Percentiles rank a stretch among this genome's conserved stretches.
phyloP scores from a whole-genome alignment of 2,797 vertebrate species.

The Heterohyrax brucei region DNA sequence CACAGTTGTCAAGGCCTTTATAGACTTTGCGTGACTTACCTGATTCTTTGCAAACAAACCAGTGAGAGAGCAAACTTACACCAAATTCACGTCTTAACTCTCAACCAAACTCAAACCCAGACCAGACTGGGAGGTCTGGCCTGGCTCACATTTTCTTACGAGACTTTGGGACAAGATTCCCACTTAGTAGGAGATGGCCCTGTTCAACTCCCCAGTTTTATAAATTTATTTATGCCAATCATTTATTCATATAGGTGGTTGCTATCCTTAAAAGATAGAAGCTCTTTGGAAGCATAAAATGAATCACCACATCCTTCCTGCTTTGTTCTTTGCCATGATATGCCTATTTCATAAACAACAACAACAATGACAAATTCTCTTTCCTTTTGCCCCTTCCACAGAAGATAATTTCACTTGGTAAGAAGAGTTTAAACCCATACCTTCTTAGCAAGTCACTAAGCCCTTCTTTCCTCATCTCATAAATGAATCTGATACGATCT shows the following conservation, averaged over 20 bases:
- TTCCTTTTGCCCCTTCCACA: background rate
- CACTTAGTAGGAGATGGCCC: background rate
- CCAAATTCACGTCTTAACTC: background rate
- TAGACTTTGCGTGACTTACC: background rate
- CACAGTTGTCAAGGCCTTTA: background rate
- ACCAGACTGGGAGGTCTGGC: background rate
- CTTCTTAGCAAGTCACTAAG: background rate
- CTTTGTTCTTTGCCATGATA: slow-evolving; percentile 3
- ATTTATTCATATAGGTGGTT: background rate
- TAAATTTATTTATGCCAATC: background rate
- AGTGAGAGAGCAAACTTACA: background rate
- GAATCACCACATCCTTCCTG: background rate
- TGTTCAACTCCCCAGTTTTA: background rate
- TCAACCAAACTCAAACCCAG: background rate
- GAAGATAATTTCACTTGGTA: background rate
- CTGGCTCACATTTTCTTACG: background rate
- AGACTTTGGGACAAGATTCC: background rate
- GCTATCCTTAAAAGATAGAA: background rate
- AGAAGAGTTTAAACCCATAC: background rate
- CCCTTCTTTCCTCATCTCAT: background rate
- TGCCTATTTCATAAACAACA: background rate
- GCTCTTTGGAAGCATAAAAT: slow-evolving; percentile 33
- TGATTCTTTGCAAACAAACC: background rate
- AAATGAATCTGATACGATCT: background rate
- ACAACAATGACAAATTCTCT: background rate